These are phyloP conservation scores for Lophotis ruficrista DNA, from an alignment of 2,113 vertebrate genomes.

Conservation along the genomic window DNA sequence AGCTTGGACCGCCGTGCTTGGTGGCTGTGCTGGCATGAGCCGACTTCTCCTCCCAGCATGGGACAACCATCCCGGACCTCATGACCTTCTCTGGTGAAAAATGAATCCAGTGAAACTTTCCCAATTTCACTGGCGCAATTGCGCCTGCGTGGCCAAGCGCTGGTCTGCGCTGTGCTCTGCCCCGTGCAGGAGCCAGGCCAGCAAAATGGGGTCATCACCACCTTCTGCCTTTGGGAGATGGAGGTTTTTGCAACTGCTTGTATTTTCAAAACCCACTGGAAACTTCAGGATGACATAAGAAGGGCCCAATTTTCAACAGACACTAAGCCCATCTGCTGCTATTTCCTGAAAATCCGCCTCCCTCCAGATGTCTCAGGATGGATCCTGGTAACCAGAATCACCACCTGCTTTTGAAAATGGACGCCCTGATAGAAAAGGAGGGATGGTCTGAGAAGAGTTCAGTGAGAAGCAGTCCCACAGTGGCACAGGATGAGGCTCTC, in stretches of 20 bases:
- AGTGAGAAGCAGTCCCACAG: not conserved
- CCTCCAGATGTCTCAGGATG: not conserved
- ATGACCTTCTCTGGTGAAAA: not conserved
- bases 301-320: not conserved
- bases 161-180: not conserved
- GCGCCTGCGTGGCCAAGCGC: accelerated
- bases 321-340: not conserved
- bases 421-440: not conserved
- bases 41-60: not conserved
- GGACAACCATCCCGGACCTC: not conserved
- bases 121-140: accelerated
- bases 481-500: not conserved
- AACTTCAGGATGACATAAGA: not conserved
- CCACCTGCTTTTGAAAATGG: not conserved
- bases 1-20: not conserved
- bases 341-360: not conserved
- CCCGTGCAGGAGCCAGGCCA: accelerated
- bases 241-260: not conserved
- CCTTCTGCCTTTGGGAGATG: not conserved
- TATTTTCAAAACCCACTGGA: not conserved
- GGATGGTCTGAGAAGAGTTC: not conserved
- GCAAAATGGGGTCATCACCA: not conserved
- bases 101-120: not conserved
- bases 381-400: not conserved
- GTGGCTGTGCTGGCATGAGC: not conserved